Base-by-base conservation (phyloP, 2,113 vertebrate species). In the Pseudorectes ferrugineus region DNA sequence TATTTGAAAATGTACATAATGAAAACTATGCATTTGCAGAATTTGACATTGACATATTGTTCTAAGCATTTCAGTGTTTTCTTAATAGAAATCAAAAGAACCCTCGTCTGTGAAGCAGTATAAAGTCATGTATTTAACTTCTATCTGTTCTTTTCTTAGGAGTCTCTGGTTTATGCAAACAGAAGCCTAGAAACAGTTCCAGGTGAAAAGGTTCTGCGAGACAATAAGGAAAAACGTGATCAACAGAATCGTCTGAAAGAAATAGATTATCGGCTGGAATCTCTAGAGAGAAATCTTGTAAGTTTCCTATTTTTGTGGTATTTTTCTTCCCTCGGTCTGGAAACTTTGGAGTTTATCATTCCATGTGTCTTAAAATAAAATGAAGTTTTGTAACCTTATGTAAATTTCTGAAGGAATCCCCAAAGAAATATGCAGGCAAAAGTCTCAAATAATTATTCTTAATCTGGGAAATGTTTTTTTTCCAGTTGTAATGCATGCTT, bases 191-290 rank as follows among this genome's bases (percentile, higher is more conserved):
- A 98, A 96, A 66, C 58, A 76, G 93, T 94, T 97, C 98, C 98
- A 90, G 98, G 98, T 96, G 99, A 99, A 88, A 98, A 97, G 95
- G 96, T 98, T 95, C 98, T 99, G 93, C 97, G 95, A 97, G 97
- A 98, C 79, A 97, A 88, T 95, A 99, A 98, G 96, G 98, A 98
- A 82, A 97, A 97, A 86, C 98, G 98, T 88, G 97, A 98, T 86
- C 98, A 98, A 46, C 98, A 98, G 97, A 97, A 89, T 77, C 98
- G 98, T 31, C 98, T 99, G 94, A 98, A 92, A 96, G 98, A 99
- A 91, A 99, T 99, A 91, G 98, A 99, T 95, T 97, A 97, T 85
- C 98, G 99, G 79, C 98, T 99, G 97, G 98, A 98, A 96, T 96
- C 94, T 38, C 97, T 99, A 89, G 96, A 94, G 65, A 95, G 65